phyloP scores from a whole-genome alignment of 2,888 invertebrate species.

The Hipparchia sbordonii region DNA sequence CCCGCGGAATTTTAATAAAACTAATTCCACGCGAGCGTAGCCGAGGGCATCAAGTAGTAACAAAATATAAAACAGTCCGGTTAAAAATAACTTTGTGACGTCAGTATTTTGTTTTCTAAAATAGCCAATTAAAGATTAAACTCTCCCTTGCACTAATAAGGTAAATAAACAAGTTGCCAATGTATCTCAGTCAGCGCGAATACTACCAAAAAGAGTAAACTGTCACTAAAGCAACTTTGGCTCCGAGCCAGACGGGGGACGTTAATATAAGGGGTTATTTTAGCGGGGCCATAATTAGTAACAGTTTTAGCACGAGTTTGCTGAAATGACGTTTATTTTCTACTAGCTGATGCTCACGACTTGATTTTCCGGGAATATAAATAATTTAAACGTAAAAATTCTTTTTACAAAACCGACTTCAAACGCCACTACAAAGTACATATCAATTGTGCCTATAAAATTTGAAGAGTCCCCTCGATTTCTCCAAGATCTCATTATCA shows the following conservation, averaged over 20 bases:
- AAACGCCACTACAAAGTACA: too few species aligned
- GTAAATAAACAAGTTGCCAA: constrained; percentile 8
- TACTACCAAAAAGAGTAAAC: constrained; percentile 14
- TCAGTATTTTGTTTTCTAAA: not conserved
- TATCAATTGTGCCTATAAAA: too few species aligned
- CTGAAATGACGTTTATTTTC: constrained; percentile 1
- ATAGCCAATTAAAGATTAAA: constrained; percentile 3
- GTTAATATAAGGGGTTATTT: not conserved
- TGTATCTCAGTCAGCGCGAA: constrained; percentile 16
- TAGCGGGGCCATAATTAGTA: not conserved
- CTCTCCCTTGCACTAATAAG: constrained; percentile 10
- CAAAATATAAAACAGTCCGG: not conserved
- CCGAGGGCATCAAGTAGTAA: too few species aligned
- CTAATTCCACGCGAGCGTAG: too few species aligned
- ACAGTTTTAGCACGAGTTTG: not conserved
- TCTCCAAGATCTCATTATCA: too few species aligned
- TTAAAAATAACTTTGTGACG: not conserved
- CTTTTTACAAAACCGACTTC: too few species aligned
- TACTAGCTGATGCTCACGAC: not conserved
- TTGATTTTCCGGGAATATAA: too few species aligned
- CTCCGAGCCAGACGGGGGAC: constrained; percentile 4
- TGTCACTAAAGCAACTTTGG: constrained; percentile 2
- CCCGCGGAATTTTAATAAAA: too few species aligned
- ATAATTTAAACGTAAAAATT: too few species aligned
- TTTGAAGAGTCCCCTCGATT: too few species aligned